Base-by-base conservation (phyloP, 2,888 invertebrate genomes). In the Rhodophaea formosa region DNA sequence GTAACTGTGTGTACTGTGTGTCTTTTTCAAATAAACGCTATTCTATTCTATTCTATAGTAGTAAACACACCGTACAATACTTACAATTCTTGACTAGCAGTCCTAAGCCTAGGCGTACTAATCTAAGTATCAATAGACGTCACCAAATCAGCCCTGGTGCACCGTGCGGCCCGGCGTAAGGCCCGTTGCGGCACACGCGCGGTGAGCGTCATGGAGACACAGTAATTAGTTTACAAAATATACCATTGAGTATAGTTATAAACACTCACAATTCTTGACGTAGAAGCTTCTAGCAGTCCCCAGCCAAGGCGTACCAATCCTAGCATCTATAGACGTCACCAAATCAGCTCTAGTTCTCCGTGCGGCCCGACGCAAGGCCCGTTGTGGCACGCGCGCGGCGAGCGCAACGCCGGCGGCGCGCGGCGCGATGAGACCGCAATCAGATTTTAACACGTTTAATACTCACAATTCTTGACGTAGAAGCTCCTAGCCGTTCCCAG, bases 111-210 rank as follows among this genome's bases (percentile, higher is more conserved):
- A 0, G 97, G 97, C 71, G 94, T 92, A 0, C 95, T 95, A 62
- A 97, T 95, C 62, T 97, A 94, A 0, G 97, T 96, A 79, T 99
- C 98, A 8, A 98, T 94, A 3, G 97, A 96, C 10, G 95, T 93
- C 6, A 98, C 94, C 46, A 97, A 93, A 71, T 97, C 97, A 0
- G 98, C 98, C 67, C 95, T 93, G 0, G 97, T 94, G 63, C 96
- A 95, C 92, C 67, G 97, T 78, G 99, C 94, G 3, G 97, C 95
- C n/a, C n/a, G n/a, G n/a, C n/a, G n/a, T n/a, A n/a, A n/a, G n/a
- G n/a, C n/a, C n/a, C n/a, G n/a, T n/a, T n/a, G n/a, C n/a, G n/a
- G n/a, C n/a, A n/a, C n/a, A n/a, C n/a, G n/a, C n/a, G n/a, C n/a
- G n/a, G n/a, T n/a, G n/a, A n/a, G n/a, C n/a, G n/a, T n/a, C n/a